These are phyloP conservation scores for Amiota minor DNA, from an alignment of 2,888 invertebrate species.

Conservation along the genomic window DNA sequence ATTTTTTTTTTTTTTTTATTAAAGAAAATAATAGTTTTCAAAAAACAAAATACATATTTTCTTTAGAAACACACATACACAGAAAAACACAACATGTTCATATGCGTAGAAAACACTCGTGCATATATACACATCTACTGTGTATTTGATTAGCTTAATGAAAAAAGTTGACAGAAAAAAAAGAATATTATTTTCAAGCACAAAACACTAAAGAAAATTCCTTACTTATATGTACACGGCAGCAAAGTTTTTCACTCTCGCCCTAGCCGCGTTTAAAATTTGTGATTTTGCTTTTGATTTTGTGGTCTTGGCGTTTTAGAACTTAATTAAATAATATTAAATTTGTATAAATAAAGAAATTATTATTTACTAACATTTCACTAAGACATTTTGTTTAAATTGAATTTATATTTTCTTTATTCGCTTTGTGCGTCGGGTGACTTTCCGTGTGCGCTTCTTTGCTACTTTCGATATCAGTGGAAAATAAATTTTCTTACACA, in stretches of 20 bases:
- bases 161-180: background rate
- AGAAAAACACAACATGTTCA: background rate
- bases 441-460: constrained; percentile 57
- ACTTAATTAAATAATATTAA: constrained; percentile 63
- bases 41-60: constrained; percentile 8
- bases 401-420: constrained; percentile 19
- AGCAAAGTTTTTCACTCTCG: background rate
- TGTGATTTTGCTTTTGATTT: constrained; percentile 2
- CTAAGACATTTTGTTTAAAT: constrained; percentile 18
- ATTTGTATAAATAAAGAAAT: background rate
- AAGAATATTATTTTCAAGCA: constrained; percentile 3
- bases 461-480: constrained; percentile 36
- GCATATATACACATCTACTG: background rate
- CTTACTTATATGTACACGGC: constrained; percentile 11
- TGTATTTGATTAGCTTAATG: background rate
- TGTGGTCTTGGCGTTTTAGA: background rate
- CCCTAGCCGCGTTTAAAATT: constrained; percentile 35
- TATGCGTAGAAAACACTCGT: constrained; percentile 7
- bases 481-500: constrained; percentile 37
- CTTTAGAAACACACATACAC: constrained; percentile 20
- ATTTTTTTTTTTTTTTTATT: background rate
- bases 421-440: constrained; percentile 53
- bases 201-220: background rate
- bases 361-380: constrained; percentile 36
- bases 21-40: background rate